These are phyloP conservation scores for Campoletis sonorensis DNA, from an alignment of 1,140 invertebrate species.

Conservation along the genomic window DNA sequence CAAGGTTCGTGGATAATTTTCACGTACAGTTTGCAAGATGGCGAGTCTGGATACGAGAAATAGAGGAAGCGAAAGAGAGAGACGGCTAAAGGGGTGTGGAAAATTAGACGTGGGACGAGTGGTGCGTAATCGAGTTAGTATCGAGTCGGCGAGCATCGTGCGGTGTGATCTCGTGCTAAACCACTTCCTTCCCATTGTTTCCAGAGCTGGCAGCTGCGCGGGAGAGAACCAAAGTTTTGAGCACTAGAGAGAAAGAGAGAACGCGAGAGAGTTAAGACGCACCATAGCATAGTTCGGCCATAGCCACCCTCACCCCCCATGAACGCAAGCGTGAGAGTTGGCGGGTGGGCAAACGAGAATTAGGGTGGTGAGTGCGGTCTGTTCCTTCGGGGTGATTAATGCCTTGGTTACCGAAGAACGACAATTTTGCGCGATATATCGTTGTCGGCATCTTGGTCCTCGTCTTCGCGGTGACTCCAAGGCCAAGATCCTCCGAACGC, in stretches of 20 bases:
- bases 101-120: slow-evolving; percentile 38
- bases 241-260: not conserved
- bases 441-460: slow-evolving; percentile 25
- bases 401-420: slow-evolving; percentile 44
- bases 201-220: slow-evolving; percentile 23
- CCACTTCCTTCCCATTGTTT: slow-evolving; percentile 45
- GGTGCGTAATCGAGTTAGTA: slow-evolving; percentile 45
- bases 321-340: slow-evolving; percentile 22
- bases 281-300: slow-evolving; percentile 11
- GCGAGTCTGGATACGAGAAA: not conserved
- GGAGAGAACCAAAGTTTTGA: slow-evolving; percentile 7
- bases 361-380: slow-evolving; percentile 46
- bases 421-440: slow-evolving; percentile 45
- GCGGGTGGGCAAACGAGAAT: slow-evolving; percentile 46
- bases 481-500: slow-evolving; percentile 31
- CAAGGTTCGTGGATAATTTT: slow-evolving; percentile 9
- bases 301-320: not conserved
- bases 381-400: slow-evolving; percentile 42
- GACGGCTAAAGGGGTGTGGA: slow-evolving; percentile 13
- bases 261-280: slow-evolving; percentile 37
- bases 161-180: slow-evolving; percentile 35
- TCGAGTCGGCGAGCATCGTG: slow-evolving; percentile 39
- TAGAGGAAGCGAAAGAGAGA: not conserved
- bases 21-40: slow-evolving; percentile 4
- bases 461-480: slow-evolving; percentile 37